phyloP scores from a whole-genome alignment of 1,140 invertebrate genomes.

The Drosophila obscura region DNA sequence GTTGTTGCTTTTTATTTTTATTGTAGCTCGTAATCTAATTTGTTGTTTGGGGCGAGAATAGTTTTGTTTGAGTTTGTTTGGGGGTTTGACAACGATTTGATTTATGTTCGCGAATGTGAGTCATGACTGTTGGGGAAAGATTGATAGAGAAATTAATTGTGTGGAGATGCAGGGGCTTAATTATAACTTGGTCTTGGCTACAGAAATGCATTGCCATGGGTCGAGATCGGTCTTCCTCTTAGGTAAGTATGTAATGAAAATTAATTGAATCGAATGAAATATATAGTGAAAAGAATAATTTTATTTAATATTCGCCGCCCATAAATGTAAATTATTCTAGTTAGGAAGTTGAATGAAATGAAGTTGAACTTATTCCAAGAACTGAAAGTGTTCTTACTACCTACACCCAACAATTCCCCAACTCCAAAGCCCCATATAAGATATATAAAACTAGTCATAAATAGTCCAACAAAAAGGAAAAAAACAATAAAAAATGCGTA shows the following conservation, averaged over 20 bases:
- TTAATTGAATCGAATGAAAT: too few relatives aligned
- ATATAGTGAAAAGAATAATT: conserved; percentile 14
- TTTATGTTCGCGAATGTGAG: conserved; percentile 10
- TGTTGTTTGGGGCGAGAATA: conserved; percentile 36
- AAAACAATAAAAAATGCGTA: conserved; percentile 55
- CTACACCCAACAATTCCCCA: conserved; percentile 19
- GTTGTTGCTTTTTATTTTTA: conserved; percentile 13
- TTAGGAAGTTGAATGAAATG: conserved; percentile 16
- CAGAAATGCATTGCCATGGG: too few relatives aligned
- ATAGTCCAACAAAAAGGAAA: conserved; percentile 40
- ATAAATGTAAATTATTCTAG: conserved; percentile 5
- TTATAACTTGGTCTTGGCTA: too few relatives aligned
- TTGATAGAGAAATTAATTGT: not conserved
- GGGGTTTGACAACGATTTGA: conserved; percentile 19
- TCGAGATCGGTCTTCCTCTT: too few relatives aligned
- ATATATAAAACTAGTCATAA: conserved; percentile 56
- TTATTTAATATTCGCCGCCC: not conserved
- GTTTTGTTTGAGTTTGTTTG: conserved; percentile 43
- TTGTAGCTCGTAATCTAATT: conserved; percentile 39
- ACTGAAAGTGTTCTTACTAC: conserved; percentile 48
- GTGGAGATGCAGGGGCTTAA: too few relatives aligned
- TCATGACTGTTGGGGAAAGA: not conserved
- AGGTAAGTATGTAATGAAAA: too few relatives aligned
- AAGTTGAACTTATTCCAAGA: conserved; percentile 31
- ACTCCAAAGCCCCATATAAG: conserved; percentile 13